Base-by-base conservation (phyloP, 2,797 vertebrate species). In the Tamandua tetradactyla region DNA sequence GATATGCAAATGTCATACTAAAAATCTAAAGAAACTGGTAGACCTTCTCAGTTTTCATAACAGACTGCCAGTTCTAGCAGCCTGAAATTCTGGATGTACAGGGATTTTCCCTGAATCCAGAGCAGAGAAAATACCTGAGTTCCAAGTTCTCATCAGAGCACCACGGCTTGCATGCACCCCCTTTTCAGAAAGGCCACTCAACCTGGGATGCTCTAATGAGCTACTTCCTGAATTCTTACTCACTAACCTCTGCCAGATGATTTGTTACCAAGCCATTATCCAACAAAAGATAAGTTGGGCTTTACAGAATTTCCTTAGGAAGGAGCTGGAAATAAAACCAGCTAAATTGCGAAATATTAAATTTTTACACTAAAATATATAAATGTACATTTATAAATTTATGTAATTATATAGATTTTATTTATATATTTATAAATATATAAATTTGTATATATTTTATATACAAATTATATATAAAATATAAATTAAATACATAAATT, bases 331-430 rank as follows among this genome's bases (percentile, higher is more conserved):
- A 85, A 93, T 72, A 84, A 18, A 79, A 64, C 20, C 47, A 88
- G 44, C 22, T 89, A n/a, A 37, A 15, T n/a, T 86, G 6, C 75
- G 83, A 90, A 96, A 90, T 68, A 83, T 13, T 86, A 68, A 94
- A 75, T 79, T 55, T 78, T 89, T 88, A 1, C 69, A 68, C 83
- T 78, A 79, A 55, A 52, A 55, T 18, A n/a, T n/a, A n/a, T n/a
- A n/a, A n/a, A n/a, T n/a, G n/a, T n/a, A n/a, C n/a, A n/a, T n/a
- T n/a, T n/a, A n/a, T n/a, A n/a, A n/a, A n/a, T n/a, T n/a, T n/a
- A n/a, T n/a, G n/a, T n/a, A n/a, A n/a, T n/a, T n/a, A n/a, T n/a
- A n/a, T n/a, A n/a, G n/a, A n/a, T n/a, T n/a, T n/a, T n/a, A n/a
- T n/a, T n/a, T n/a, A n/a, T n/a, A n/a, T n/a, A n/a, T n/a, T n/a